phyloP scores from a whole-genome alignment of 2,888 invertebrate genomes.

The Ormia ochracea region DNA sequence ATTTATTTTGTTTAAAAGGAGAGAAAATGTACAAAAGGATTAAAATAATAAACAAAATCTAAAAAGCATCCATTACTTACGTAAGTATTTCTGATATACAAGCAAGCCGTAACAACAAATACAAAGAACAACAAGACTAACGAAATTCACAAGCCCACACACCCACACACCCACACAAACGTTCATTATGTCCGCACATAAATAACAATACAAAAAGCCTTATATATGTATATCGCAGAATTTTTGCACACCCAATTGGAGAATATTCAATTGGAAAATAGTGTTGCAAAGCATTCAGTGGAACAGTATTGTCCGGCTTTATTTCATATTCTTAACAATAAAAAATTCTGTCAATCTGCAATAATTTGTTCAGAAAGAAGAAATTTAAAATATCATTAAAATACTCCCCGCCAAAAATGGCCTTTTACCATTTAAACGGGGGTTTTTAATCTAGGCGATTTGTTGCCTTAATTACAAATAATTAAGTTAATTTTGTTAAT shows the following conservation, averaged over 20 bases:
- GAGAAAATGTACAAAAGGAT: constrained; percentile 25
- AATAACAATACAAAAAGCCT: background rate
- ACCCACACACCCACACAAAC: background rate
- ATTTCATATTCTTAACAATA: too few species aligned
- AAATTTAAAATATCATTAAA: too few species aligned
- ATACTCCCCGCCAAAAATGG: too few species aligned
- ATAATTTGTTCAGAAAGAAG: too few species aligned
- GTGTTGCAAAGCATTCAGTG: background rate
- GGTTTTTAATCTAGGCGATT: too few species aligned
- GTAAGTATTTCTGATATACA: constrained; percentile 47
- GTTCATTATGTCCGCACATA: too few species aligned
- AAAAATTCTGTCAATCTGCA: too few species aligned
- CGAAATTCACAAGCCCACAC: too few species aligned
- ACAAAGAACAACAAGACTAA: constrained; percentile 15
- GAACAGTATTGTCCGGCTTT: too few species aligned
- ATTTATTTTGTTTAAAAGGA: constrained; percentile 9
- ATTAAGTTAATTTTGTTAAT: too few species aligned
- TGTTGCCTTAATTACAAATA: too few species aligned
- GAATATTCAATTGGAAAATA: constrained; percentile 7
- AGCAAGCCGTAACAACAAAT: constrained; percentile 28
- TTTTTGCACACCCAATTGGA: background rate
- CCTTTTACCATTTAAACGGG: too few species aligned
- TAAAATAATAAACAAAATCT: constrained; percentile 54
- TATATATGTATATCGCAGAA: background rate
- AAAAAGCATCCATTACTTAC: constrained; percentile 60